Evolutionary conservation across 2,888 invertebrate species (phyloP), one percentile per base, ranked within the genome.

Genomic region (Anthophora plumipes): DNA sequence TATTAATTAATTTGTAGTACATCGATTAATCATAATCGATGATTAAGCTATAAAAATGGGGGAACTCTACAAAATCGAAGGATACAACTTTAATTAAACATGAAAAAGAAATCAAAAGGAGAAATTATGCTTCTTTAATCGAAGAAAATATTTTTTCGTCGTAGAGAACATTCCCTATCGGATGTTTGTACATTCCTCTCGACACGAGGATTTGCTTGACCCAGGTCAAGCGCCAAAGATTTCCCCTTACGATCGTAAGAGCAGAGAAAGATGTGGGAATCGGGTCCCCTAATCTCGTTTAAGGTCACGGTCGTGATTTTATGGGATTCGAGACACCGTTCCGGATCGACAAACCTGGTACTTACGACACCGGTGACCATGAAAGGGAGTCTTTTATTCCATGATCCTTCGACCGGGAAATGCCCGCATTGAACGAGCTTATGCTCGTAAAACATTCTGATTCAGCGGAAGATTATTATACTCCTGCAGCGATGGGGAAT

Each of bases 251-350:
- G 60, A 52, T 41, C 60, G 55, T 55, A 25, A 43, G 25, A 54
- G 46, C 20, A 59, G 68, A 79, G 75, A 79, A 79, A 59, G 59
- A 57, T 68, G 72, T 39, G 46, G 54, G 73, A 63, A 73, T 59
- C 20, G 63, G 64, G 59, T 46, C 70, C 84, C 77, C 80, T 82
- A 87, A 82, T 87, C 85, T 84, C 74, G 68, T 80, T 68, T 75
- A 77, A 82, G 77, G 84, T 87, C 81, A 81, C 71, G 81, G 73
- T 70, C 81, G 70, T 86, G 85, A 84, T 87, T 87, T 87, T 78
- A 82, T 67, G 81, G 66, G 75, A 61, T 57, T 52, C 61, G 63
- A 63, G 76, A 71, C 68, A 52, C 73, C 70, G 71, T 66, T 80
- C 77, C 74, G 41, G 57, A 82, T 77, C 80, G 77, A 67, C 83